Base-by-base conservation (phyloP, 1,140 invertebrate genomes). In the Drosophila neocordata region DNA sequence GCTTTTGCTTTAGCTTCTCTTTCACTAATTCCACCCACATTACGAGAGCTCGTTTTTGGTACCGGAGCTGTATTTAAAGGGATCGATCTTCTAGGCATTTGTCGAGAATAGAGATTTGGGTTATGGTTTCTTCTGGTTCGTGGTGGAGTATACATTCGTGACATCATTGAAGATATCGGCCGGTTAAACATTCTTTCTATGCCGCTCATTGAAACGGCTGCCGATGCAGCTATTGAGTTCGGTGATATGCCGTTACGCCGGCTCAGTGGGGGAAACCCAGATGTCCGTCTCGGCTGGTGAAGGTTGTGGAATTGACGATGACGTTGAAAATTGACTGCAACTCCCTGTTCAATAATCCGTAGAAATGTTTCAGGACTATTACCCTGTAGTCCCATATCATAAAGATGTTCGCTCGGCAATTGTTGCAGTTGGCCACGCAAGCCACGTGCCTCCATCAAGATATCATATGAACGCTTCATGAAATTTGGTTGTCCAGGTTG, bases 261-360 rank as follows among this genome's bases (percentile, higher is more conserved):
- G 18, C 7, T 15, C 8, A 48, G 13, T 1, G 13, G n/a, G n/a
- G n/a, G n/a, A n/a, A n/a, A n/a, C n/a, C n/a, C n/a, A n/a, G n/a
- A n/a, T n/a, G n/a, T n/a, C n/a, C n/a, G n/a, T n/a, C n/a, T n/a
- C n/a, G 15, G 4, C 7, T 15, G 41, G 6, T 18, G 41, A 1
- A 8, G 41, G 20, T 11, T 48, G 8, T 48, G 7, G 1, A 48
- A 15, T 18, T 18, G 41, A 24, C 22, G 52, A 2, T 24, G 6
- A 8, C 22, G 52, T 27, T 1, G 1, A 13, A 55, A 11, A 56
- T 56, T 15, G 0, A 1, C 24, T 1, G 22, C 9, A 4, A 66
- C 15, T 22, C 48, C 67, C 0, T 22, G 11, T 20, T 66, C 62
- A 31, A 69, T 52, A 18, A 38, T 20, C 27, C 9, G 31, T 11